Conservation (phyloP, 2,888 invertebrate species). For the Dryococelus australis region DNA sequence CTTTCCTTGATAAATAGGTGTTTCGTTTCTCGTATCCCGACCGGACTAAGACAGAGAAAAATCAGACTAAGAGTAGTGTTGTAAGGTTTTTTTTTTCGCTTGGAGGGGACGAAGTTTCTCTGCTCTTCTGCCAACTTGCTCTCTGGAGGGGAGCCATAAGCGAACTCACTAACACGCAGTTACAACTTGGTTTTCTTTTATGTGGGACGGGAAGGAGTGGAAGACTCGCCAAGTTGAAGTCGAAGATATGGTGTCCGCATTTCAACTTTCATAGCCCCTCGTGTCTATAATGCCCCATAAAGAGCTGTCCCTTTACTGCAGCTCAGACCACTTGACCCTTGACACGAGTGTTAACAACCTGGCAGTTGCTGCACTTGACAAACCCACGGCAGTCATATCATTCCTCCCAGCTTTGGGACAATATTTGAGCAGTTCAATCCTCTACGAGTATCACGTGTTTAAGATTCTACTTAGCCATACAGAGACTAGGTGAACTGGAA, state of each 20-base stretch:
- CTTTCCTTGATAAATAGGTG: too few species aligned
- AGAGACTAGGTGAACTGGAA: too few species aligned
- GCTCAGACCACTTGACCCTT: not conserved
- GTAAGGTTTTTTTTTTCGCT: not conserved
- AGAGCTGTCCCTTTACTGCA: not conserved
- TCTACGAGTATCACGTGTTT: too few species aligned
- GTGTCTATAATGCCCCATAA: slow-evolving; percentile 1
- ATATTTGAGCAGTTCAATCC: too few species aligned
- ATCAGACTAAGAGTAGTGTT: not conserved
- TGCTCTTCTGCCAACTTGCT: not conserved
- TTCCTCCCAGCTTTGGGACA: too few species aligned
- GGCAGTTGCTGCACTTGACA: too few species aligned
- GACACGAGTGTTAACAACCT: too few species aligned
- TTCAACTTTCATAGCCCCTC: not conserved
- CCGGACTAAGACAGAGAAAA: not conserved
- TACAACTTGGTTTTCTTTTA: slow-evolving; percentile 5
- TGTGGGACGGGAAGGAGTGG: not conserved
- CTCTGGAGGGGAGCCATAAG: not conserved
- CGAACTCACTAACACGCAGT: not conserved
- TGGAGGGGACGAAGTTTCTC: not conserved
- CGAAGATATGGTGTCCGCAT: not conserved
- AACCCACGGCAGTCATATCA: too few species aligned
- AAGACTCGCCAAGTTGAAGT: not conserved
- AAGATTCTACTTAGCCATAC: too few species aligned
- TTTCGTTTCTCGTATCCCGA: too few species aligned